Conservation (phyloP, 2,113 vertebrate species). For the Stegastes partitus region DNA sequence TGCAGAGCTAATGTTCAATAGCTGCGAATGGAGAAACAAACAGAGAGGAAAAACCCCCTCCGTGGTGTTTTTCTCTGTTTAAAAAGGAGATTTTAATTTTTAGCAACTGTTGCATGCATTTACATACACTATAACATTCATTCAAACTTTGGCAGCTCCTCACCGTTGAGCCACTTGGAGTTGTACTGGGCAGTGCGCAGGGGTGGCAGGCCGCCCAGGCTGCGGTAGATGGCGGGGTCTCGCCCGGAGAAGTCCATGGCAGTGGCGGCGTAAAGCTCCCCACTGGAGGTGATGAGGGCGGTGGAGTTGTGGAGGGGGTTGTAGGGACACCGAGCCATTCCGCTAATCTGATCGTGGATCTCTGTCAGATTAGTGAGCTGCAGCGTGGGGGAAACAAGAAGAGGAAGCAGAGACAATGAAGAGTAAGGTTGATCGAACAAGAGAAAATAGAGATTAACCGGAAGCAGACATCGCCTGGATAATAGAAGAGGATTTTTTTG, state of each 20-base stretch:
- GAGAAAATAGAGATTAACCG: not conserved
- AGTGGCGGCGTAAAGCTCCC: constrained; percentile 96
- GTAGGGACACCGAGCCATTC: constrained; percentile 98
- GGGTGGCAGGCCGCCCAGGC: constrained; percentile 92
- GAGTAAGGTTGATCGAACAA: not conserved
- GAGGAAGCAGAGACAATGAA: not conserved
- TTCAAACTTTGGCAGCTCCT: constrained; percentile 18
- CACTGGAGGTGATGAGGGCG: constrained; percentile 94
- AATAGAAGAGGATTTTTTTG: constrained; percentile 12
- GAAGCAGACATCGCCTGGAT: not conserved
- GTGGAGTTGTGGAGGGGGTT: constrained; percentile 98
- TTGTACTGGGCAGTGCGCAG: constrained; percentile 98
- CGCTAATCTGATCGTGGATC: constrained; percentile 97
- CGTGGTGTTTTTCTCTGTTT: not conserved
- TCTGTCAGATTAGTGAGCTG: constrained; percentile 95
- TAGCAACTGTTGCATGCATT: constrained; percentile 8
- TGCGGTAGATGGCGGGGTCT: constrained; percentile 97
- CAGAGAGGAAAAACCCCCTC: not conserved
- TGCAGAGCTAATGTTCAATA: constrained; percentile 18
- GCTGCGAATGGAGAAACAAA: not conserved
- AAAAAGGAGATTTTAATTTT: constrained; percentile 14
- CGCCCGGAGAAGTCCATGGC: constrained; percentile 98
- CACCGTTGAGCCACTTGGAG: constrained; percentile 99
- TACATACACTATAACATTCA: constrained; percentile 4
- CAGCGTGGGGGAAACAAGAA: not conserved